phyloP scores from a whole-genome alignment of 1,140 invertebrate genomes.

The Elymnias hypermnestra region DNA sequence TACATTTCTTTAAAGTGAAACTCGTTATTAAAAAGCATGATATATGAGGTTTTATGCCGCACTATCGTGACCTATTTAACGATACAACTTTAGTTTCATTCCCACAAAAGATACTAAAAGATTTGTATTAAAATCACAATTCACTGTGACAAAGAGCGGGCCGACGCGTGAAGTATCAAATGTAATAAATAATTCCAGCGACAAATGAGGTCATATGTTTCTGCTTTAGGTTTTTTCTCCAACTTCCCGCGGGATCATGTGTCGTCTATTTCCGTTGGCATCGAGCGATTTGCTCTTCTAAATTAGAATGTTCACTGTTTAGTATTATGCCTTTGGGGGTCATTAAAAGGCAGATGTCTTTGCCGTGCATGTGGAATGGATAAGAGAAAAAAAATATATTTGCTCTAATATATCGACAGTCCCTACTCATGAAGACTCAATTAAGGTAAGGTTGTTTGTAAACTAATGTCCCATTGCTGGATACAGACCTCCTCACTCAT shows the following conservation, averaged over 20 bases:
- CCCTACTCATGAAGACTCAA: no score
- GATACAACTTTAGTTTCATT: conserved; percentile 6
- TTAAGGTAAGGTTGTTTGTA: no score
- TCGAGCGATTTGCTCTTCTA: conserved; percentile 68
- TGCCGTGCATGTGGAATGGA: conserved; percentile 46
- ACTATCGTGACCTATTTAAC: background rate
- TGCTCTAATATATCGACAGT: no score
- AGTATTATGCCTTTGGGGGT: conserved; percentile 61
- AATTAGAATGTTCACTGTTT: conserved; percentile 71
- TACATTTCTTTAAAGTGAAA: no score
- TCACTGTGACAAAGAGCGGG: conserved; percentile 47
- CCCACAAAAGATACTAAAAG: conserved; percentile 28
- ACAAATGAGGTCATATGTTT: conserved; percentile 75
- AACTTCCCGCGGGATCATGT: conserved; percentile 71
- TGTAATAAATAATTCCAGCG: conserved; percentile 71
- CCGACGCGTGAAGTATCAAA: conserved; percentile 61
- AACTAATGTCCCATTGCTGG: no score
- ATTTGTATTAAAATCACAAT: conserved; percentile 56
- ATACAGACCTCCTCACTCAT: no score
- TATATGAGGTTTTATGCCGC: no score
- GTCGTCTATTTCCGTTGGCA: conserved; percentile 73
- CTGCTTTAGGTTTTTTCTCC: conserved; percentile 65
- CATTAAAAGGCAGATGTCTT: conserved; percentile 64
- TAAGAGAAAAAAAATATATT: conserved; percentile 9
- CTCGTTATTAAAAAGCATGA: no score